These are phyloP conservation scores for Pontoporia blainvillei DNA, from an alignment of 2,113 vertebrate species.

Conservation along the genomic window DNA sequence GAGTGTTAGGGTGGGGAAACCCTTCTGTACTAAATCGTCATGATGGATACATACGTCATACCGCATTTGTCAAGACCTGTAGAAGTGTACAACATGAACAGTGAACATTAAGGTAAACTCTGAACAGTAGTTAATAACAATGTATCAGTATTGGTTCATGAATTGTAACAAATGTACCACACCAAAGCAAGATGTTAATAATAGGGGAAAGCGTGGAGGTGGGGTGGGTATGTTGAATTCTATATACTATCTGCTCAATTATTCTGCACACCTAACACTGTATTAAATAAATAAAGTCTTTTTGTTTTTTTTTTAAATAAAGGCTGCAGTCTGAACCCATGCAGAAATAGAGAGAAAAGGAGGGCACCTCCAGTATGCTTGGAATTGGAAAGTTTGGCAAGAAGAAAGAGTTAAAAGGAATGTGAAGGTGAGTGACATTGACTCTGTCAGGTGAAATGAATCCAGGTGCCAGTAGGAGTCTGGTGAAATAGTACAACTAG, in stretches of 20 bases:
- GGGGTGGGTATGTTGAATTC: background rate
- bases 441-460: background rate
- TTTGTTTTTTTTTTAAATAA: background rate
- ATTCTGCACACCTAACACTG: background rate
- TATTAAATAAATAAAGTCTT: background rate
- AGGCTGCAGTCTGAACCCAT: background rate
- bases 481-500: background rate
- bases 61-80: background rate
- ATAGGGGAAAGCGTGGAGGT: background rate
- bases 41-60: background rate
- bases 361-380: background rate
- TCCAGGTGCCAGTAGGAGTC: background rate
- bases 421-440: fast-evolving
- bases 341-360: slow-evolving; percentile 5
- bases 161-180: background rate
- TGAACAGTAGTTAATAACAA: background rate
- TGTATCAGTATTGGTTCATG: too few species aligned
- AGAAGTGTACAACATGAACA: background rate
- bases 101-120: background rate
- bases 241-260: background rate
- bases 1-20: background rate
- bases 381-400: background rate
- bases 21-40: background rate
- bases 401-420: background rate
- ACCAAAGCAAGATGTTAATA: background rate